Evolutionary conservation across 2,888 invertebrate genomes (phyloP).

Genomic region (Reticulitermes lucifugus): DNA sequence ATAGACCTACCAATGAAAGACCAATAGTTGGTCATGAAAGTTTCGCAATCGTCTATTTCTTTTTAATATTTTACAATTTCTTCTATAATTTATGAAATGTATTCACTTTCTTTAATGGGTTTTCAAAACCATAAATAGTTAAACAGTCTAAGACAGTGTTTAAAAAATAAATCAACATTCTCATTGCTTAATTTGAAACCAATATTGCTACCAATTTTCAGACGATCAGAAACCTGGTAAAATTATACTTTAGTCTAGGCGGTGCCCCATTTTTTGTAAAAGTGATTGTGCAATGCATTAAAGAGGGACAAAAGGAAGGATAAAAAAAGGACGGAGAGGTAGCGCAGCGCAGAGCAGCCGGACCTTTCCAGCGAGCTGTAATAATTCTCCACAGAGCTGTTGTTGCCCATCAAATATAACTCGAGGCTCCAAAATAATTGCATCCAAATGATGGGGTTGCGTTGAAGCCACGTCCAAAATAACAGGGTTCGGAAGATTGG

Average conservation of each 20-base stretch:
- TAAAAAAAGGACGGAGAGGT: constrained; percentile 19
- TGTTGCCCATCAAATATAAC: constrained; percentile 52
- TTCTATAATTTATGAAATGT: too few species aligned
- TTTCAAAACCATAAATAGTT: too few species aligned
- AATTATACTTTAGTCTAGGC: neutral
- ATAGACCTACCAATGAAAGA: too few species aligned
- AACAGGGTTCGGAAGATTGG: constrained; percentile 49
- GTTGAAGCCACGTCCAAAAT: constrained; percentile 48
- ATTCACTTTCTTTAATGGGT: too few species aligned
- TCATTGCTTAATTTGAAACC: too few species aligned
- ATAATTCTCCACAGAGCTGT: constrained; percentile 42
- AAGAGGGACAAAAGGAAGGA: constrained; percentile 9
- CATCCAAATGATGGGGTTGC: constrained; percentile 53
- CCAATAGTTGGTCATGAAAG: too few species aligned
- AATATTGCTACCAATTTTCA: neutral
- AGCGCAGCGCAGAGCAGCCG: constrained; percentile 19
- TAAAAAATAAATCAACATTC: neutral
- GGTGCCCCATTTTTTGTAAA: constrained; percentile 41
- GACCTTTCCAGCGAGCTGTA: constrained; percentile 23
- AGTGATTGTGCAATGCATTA: constrained; percentile 37
- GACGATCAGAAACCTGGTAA: constrained; percentile 1
- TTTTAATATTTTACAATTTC: too few species aligned
- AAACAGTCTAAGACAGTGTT: neutral
- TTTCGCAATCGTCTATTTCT: too few species aligned
- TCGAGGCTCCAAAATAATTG: constrained; percentile 53